Base-by-base conservation (phyloP, 92 coral and sea anemone genomes). In the Blastomussa wellsi region DNA sequence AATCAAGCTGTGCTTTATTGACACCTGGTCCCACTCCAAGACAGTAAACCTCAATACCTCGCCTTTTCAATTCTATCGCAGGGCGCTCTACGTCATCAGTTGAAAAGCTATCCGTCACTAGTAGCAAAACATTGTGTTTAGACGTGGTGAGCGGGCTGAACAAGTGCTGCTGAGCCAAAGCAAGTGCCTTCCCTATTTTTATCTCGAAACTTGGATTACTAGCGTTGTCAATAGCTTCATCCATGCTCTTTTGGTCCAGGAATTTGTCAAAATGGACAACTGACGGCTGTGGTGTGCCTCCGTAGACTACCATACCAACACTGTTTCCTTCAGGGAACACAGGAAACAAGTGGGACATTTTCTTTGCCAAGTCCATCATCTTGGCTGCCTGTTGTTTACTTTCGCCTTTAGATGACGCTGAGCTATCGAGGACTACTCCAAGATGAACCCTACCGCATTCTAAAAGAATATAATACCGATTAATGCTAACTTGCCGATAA, bases 41-140 rank as follows among this genome's bases (percentile, higher is more conserved):
- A 29, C 95, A 93, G 82, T 94, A 97, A 14, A 97, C 77, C 49
- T 97, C 98, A 6, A 97, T 94, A 3, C 97, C 97, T 51, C 93
- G 73, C 59, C 93, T 84, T 28, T 94, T 93, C 41, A 97, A 86
- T 89, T 95, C 93, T 24, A 90, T 71, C 8, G 99, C 93, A 38
- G 99, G 99, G 7, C 84, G 75, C 31, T 82, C 81, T 20, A 97
- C 97, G 70, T 97, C 97, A 74, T 97, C 99, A 79, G 91, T 91
- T 5, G 99, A 94, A 12, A 92, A 90, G 0, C 98, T 97, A 67
- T 97, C 99, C 5, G 99, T 97, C 35, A 97, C 91, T 8, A 97
- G 90, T 15, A 97, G 88, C 14, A 97, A 80, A 33, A 91, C 93
- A 72, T 91, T 86, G 67, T 91, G 93, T 82, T 92, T 91, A 22